Conservation (phyloP, 2,888 invertebrate species). For the Drosophila nigritarsus region DNA sequence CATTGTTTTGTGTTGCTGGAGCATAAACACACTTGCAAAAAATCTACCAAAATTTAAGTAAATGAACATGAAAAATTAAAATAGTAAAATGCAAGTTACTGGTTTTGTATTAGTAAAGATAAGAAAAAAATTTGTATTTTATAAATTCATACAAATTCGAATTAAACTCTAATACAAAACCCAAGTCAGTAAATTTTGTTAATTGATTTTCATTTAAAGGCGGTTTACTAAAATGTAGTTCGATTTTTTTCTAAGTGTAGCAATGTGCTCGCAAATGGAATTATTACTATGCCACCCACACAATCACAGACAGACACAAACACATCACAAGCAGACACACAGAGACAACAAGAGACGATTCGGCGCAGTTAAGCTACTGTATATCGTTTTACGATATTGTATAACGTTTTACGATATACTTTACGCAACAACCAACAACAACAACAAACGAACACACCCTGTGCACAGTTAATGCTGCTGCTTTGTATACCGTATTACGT, state of each 20-base stretch:
- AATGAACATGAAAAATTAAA: background rate
- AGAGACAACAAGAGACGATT: conserved; percentile 47
- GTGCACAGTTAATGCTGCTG: conserved; percentile 40
- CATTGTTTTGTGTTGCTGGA: conserved; percentile 62
- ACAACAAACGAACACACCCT: conserved; percentile 53
- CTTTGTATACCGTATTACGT: conserved; percentile 65
- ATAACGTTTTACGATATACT: conserved; percentile 69
- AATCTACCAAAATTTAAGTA: background rate
- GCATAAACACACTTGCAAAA: conserved; percentile 57
- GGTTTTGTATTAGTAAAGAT: no score
- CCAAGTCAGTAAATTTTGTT: no score
- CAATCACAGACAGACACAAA: conserved; percentile 21
- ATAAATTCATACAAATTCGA: no score
- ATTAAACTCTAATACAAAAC: no score
- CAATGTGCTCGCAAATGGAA: conserved; percentile 56
- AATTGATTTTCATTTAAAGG: no score
- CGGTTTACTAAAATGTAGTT: background rate
- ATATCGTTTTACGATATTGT: conserved; percentile 12
- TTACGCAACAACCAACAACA: conserved; percentile 46
- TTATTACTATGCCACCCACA: conserved; percentile 62
- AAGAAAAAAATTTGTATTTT: no score
- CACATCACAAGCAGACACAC: conserved; percentile 7
- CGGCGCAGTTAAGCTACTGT: conserved; percentile 61
- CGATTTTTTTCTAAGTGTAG: background rate
- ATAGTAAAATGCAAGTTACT: background rate